Evolutionary conservation across 2,797 vertebrate genomes (phyloP).

Genomic region (Gallinago stenura): DNA sequence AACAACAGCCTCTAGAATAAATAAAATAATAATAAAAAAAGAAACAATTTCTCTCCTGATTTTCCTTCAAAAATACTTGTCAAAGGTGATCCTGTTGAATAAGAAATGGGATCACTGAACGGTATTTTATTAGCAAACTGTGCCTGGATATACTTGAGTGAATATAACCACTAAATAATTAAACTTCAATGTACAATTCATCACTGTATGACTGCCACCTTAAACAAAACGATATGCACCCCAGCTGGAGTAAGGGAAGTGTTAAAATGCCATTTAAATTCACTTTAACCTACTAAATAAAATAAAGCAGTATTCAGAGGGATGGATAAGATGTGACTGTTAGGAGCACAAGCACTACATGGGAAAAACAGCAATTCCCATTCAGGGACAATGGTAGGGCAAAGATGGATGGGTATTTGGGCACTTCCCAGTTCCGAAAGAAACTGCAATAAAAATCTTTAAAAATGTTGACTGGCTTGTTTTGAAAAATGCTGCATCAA

Average conservation of each 20-base stretch:
- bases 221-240: not conserved
- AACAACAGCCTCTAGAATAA: constrained; percentile 43
- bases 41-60: not conserved
- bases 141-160: constrained; percentile 3
- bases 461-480: constrained; percentile 76
- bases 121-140: not conserved
- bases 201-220: not conserved
- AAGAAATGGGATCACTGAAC: not conserved
- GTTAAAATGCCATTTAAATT: not conserved
- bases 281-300: not conserved
- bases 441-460: constrained; percentile 25
- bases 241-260: not conserved
- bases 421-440: not conserved
- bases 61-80: not conserved
- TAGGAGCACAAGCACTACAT: not conserved
- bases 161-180: constrained; percentile 44
- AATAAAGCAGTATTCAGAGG: not conserved
- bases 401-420: not conserved
- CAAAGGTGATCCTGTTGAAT: not conserved
- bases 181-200: not conserved
- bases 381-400: not conserved
- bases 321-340: not conserved
- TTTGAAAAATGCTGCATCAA: constrained; percentile 54
- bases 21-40: not conserved
- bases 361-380: not conserved